Evolutionary conservation across 1,140 invertebrate species (phyloP), one percentile per base, ranked within the genome.

Genomic region (Eubasilissa regina): DNA sequence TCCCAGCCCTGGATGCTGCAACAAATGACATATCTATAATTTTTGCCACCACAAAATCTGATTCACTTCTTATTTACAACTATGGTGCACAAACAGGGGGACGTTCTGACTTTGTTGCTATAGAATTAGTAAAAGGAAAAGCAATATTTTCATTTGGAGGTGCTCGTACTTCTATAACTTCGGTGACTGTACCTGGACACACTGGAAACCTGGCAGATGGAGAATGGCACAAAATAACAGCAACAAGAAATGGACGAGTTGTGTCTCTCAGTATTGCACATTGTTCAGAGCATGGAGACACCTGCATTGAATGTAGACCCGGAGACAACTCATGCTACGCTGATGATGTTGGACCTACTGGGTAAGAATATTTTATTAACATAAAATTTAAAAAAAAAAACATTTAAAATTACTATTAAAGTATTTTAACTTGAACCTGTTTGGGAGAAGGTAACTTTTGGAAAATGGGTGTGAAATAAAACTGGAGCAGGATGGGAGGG

Each of bases 1-100:
- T 97, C 86, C 93, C 94, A 4, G 89, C 95, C 0, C 84, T 98
- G 55, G 95, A 97, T 84, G 92, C 94, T 0, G 95, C 93, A 62
- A 97, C 95, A 1, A 97, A 97, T 85, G 96, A 98, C 83, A 96
- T 98, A 68, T 95, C 96, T 0, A 93, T 98, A 35, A 93, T 95
- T 19, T 98, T 98, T 86, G 95, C 97, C 11, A 98, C 97, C 0
- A 96, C 94, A 0, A 97, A 97, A 86, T 91, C 92, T 0, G 93
- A 97, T 86, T 93, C 96, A 0, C 88, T 99, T 7, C 86, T 99
- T 0, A 89, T 97, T 0, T 98, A 98, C 87, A 98, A 98, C 83
- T 98, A 95, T 84, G 97, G 96, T 0, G 88, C 92, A 0, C 95
- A 95, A 85, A 95, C 92, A 55, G 95, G 96, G 35, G 96, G 96